Percentiles rank a stretch among this genome's conserved stretches.
These are phyloP conservation scores for Nixonia krombeini DNA, from an alignment of 1,140 invertebrate genomes.

Conservation along the genomic window DNA sequence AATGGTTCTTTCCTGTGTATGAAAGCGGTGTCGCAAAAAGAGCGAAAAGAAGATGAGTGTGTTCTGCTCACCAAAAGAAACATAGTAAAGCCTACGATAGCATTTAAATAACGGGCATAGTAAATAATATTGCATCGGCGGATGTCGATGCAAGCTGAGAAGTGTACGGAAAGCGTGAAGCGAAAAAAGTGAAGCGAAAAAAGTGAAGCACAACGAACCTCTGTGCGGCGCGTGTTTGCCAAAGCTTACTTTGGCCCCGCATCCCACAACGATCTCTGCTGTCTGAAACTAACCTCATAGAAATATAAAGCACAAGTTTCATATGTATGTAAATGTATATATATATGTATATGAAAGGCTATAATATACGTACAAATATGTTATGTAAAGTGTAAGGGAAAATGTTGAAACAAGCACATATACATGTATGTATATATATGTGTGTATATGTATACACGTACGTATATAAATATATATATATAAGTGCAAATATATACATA, in stretches of 20 bases:
- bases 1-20: too few species aligned
- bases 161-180: constrained; percentile 13
- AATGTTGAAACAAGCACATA: constrained; percentile 15
- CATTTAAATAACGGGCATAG: constrained; percentile 9
- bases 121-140: too few species aligned
- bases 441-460: constrained; percentile 48
- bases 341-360: constrained; percentile 21
- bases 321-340: constrained; percentile 43
- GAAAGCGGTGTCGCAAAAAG: too few species aligned
- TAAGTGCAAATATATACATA: constrained; percentile 39
- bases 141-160: too few species aligned
- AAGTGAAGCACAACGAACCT: constrained; percentile 12
- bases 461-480: constrained; percentile 29
- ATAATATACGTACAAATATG: constrained; percentile 11
- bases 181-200: background rate
- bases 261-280: constrained; percentile 63
- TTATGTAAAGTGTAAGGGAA: background rate
- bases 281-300: constrained; percentile 59
- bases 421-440: constrained; percentile 35
- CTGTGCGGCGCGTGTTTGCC: constrained; percentile 24
- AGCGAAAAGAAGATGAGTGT: too few species aligned
- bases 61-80: too few species aligned
- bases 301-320: constrained; percentile 50
- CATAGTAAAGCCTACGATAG: too few species aligned
- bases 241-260: constrained; percentile 41